Base-by-base conservation (phyloP, 2,113 vertebrate species). In the Sialia sialis region DNA sequence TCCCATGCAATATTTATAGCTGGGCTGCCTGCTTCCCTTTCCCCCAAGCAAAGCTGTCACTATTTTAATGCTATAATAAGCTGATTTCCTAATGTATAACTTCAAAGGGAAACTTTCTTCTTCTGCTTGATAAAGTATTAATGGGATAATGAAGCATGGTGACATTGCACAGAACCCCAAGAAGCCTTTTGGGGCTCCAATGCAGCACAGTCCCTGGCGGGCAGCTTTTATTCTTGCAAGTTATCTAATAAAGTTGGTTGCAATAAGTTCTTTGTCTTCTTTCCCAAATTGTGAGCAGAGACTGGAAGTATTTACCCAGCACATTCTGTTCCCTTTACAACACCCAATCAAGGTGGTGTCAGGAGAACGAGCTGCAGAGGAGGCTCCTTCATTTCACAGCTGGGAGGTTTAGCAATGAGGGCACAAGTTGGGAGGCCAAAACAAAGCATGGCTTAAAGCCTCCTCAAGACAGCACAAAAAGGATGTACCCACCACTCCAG, bases 91-190 rank as follows among this genome's bases (percentile, higher is more conserved):
- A 77, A 87, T 32, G 39, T 84, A 6, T 16, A 58, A 93, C 94
- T 95, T 96, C 96, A 96, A 95, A 95, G 78, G 82, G 43, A 80
- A 91, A 91, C 21, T 67, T 94, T 62, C 59, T 70, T 60, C 87
- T 94, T 6, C 75, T 90, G 30, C 58, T 69, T 54, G 55, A 44
- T 96, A 51, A 91, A 96, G 92, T 80, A 90, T 89, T 95, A 90
- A 92, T 36, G 36, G 85, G 49, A 67, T 59, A 79, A 89, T 0
- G 2, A 69, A 73, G 59, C 4, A 0, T 2, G 6, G 75, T 32
- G 75, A 32, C 0, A 1, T 29, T 36, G 22, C 58, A 38, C 59
- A 67, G 67, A 73, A 94, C 51, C 75, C 81, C 4, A 6, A 62
- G 75, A 95, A 59, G 43, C 36, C 52, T 59, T 54, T 4, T 5